phyloP scores from a whole-genome alignment of 1,140 invertebrate genomes.

The Anastrepha ludens region DNA sequence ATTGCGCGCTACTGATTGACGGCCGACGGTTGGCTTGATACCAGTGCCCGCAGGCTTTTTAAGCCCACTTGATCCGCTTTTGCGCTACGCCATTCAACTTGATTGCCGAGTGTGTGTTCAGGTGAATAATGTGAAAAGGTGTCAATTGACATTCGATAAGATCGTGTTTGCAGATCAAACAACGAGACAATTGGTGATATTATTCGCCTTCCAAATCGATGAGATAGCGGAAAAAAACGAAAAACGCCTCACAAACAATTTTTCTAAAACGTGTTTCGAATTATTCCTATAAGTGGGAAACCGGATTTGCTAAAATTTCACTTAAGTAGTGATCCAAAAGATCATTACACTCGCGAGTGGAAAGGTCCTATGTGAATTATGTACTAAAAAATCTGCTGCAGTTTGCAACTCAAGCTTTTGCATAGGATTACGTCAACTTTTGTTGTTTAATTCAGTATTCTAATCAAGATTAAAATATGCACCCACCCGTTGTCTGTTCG shows the following conservation, averaged over 20 bases:
- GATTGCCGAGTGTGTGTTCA: slow-evolving; percentile 21
- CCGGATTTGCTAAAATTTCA: background rate
- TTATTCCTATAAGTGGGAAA: background rate
- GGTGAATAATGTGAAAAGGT: slow-evolving; percentile 53
- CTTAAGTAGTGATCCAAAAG: background rate
- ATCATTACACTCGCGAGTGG: background rate
- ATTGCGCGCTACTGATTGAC: slow-evolving; percentile 34
- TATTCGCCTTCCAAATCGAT: background rate
- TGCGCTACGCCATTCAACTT: slow-evolving; percentile 1
- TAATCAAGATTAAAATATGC: too few relatives aligned
- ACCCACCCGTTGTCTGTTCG: too few relatives aligned
- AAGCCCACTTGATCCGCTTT: slow-evolving; percentile 52
- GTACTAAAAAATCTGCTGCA: too few relatives aligned
- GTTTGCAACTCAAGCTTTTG: too few relatives aligned
- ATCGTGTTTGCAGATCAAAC: slow-evolving; percentile 32
- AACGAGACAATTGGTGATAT: background rate
- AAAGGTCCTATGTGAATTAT: background rate
- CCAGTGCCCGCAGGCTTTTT: slow-evolving; percentile 20
- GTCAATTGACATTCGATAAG: slow-evolving; percentile 53
- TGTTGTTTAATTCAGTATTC: too few relatives aligned
- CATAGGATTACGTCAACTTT: too few relatives aligned
- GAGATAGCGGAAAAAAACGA: background rate
- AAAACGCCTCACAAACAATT: background rate
- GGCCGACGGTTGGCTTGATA: background rate
- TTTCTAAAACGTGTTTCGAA: background rate